Conservation (phyloP, 1,140 invertebrate genomes). For the Alviniconcha marisindica region DNA sequence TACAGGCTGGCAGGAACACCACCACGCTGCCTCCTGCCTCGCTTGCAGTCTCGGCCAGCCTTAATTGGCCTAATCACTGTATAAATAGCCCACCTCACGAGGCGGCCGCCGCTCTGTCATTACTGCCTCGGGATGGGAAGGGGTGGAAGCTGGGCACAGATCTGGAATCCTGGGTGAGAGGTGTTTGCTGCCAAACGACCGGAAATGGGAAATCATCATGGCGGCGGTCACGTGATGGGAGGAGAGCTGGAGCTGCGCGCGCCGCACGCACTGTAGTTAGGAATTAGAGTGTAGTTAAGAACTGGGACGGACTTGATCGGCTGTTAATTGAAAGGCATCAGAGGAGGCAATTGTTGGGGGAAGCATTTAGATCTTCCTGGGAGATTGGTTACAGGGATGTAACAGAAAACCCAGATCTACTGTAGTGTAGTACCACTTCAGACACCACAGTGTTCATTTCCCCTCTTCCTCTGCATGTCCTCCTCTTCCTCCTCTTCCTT, state of each 20-base stretch:
- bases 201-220: slow-evolving; percentile 29
- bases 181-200: slow-evolving; percentile 30
- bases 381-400: no score
- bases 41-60: not conserved
- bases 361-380: no score
- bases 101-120: slow-evolving; percentile 4
- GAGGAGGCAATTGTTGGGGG: not conserved
- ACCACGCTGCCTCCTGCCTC: not conserved
- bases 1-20: not conserved
- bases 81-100: slow-evolving; percentile 26
- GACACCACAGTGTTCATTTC: no score
- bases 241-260: not conserved
- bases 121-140: slow-evolving; percentile 15
- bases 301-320: slow-evolving; percentile 10
- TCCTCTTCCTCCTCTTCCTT: no score
- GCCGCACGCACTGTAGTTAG: slow-evolving; percentile 17
- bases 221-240: slow-evolving; percentile 19
- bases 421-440: no score
- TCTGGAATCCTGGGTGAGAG: not conserved
- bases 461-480: no score
- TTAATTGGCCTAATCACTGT: slow-evolving; percentile 27
- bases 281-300: slow-evolving; percentile 30
- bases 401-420: no score
- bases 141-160: no score
- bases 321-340: slow-evolving; percentile 31